Base-by-base conservation (phyloP, 2,888 invertebrate species). In the Tenthredo livida region DNA sequence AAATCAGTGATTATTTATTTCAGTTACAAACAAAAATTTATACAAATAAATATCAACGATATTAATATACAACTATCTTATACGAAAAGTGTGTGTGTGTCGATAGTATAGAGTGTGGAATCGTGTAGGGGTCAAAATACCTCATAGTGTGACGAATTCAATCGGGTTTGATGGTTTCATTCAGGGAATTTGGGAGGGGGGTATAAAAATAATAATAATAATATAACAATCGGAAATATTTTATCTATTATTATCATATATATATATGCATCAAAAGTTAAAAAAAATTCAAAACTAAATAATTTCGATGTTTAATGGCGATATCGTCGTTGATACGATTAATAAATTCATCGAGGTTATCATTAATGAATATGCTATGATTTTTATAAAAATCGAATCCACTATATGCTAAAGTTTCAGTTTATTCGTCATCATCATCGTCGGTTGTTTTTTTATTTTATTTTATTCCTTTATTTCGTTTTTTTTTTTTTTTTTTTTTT, bases 241-340 rank as follows among this genome's bases (percentile, higher is more conserved):
- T 50, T n/a, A 6, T 50, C 6, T n/a, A 6, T 6, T 50, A 1
- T 50, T n/a, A 33, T n/a, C 17, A 5, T 50, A n/a, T n/a, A n/a
- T n/a, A n/a, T n/a, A n/a, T n/a, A n/a, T n/a, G n/a, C n/a, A n/a
- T n/a, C n/a, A n/a, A n/a, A n/a, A n/a, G n/a, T n/a, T n/a, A n/a
- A n/a, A n/a, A n/a, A n/a, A n/a, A n/a, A n/a, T n/a, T n/a, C n/a
- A n/a, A n/a, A n/a, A n/a, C n/a, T n/a, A n/a, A n/a, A n/a, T n/a
- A n/a, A n/a, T n/a, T 83, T 67, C 43, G 21, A 67, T 40, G 58
- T 67, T 67, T 83, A 67, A 83, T 83, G 82, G 82, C 82, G 82
- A 65, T 83, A 65, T 83, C 82, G 47, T 67, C n/a, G n/a, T n/a
- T 33, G 21, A 40, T 72, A 40, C 33, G 29, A 33, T 37, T n/a